phyloP scores from a whole-genome alignment of 2,113 vertebrate species.

The Anolis carolinensis region DNA sequence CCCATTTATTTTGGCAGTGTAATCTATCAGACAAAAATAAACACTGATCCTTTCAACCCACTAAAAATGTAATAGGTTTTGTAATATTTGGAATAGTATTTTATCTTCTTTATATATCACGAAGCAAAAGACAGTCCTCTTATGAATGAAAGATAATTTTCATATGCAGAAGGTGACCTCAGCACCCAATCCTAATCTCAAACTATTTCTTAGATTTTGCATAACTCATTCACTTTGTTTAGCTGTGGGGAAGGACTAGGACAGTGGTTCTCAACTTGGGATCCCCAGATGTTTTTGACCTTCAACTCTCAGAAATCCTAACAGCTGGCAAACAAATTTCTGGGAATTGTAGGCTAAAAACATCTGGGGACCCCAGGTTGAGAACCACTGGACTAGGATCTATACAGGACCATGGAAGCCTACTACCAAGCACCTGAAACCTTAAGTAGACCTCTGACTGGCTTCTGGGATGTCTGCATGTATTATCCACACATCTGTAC shows the following conservation, averaged over 20 bases:
- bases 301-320: too few species aligned
- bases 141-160: neutral
- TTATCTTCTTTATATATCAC: neutral
- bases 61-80: neutral
- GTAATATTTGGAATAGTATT: neutral
- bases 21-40: neutral
- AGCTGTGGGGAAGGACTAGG: neutral
- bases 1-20: neutral
- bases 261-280: too few species aligned
- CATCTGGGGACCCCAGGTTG: too few species aligned
- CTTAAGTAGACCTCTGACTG: neutral
- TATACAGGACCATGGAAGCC: neutral
- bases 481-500: neutral
- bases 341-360: too few species aligned
- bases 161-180: neutral
- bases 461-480: neutral
- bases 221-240: neutral
- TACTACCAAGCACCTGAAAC: neutral
- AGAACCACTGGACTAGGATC: neutral
- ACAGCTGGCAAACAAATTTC: too few species aligned
- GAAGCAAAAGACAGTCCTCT: neutral
- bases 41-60: neutral
- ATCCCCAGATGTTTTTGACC: too few species aligned
- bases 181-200: neutral
- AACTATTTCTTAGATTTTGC: neutral